Conservation (phyloP, 2,113 vertebrate genomes). For the Phocoena sinus region DNA sequence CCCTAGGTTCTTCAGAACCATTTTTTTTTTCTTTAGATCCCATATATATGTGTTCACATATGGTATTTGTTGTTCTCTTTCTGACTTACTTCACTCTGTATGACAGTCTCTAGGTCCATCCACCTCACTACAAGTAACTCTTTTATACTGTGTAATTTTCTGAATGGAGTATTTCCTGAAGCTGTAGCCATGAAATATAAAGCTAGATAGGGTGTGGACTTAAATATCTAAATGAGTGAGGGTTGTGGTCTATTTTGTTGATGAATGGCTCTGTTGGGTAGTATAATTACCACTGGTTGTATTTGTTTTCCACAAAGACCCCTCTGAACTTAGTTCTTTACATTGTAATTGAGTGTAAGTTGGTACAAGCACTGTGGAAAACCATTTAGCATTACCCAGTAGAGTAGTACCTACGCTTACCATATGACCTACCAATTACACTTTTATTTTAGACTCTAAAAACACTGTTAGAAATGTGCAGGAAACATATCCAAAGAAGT, state of each 20-base stretch:
- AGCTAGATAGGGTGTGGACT: neutral
- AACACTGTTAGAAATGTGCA: neutral
- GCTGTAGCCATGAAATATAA: neutral
- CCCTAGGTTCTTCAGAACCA: no score
- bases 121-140: no score
- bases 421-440: neutral
- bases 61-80: no score
- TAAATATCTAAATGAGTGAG: neutral
- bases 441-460: neutral
- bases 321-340: neutral
- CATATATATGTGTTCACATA: no score
- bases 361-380: neutral
- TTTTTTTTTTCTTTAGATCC: no score
- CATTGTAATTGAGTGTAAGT: neutral
- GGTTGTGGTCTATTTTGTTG: neutral
- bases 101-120: no score
- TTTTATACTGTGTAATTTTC: neutral
- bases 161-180: neutral
- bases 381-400: neutral
- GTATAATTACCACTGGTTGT: neutral
- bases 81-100: no score
- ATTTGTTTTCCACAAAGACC: slow-evolving; percentile 4
- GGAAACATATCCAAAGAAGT: neutral
- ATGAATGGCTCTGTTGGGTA: neutral
- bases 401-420: neutral